A percentile compares a stretch with the other conserved stretches of the same genome.
Evolutionary conservation across 2,888 invertebrate species (phyloP).

Genomic region (Clunio marinus): DNA sequence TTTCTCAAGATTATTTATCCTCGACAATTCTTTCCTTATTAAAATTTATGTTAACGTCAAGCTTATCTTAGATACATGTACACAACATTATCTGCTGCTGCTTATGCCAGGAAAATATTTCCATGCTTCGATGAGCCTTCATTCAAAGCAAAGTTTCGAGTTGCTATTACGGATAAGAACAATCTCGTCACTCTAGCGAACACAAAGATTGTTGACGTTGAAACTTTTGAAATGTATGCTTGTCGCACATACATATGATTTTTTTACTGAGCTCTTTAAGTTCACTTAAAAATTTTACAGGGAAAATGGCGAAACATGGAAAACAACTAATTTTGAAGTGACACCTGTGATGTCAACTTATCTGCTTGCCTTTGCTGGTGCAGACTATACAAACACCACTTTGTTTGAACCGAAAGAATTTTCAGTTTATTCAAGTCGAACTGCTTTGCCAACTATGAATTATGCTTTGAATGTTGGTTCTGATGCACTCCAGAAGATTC

Average conservation of each 20-base stretch:
- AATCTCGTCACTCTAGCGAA: slow-evolving; percentile 45
- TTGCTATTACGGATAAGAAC: slow-evolving; percentile 54
- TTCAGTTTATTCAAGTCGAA: slow-evolving; percentile 13
- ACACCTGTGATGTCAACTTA: slow-evolving; percentile 66
- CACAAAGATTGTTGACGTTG: slow-evolving; percentile 41
- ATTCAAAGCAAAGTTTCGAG: slow-evolving; percentile 58
- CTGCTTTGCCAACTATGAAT: not conserved
- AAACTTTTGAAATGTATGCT: not conserved
- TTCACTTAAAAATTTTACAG: not conserved
- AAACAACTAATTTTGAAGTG: slow-evolving; percentile 48
- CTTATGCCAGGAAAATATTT: slow-evolving; percentile 59
- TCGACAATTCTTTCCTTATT: not conserved
- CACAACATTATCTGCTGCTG: slow-evolving; percentile 60
- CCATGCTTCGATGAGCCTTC: slow-evolving; percentile 68
- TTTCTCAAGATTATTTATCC: not conserved
- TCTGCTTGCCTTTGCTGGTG: slow-evolving; percentile 65
- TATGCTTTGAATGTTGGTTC: slow-evolving; percentile 28
- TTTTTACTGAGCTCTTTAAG: not conserved
- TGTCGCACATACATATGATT: not conserved
- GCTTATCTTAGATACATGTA: slow-evolving; percentile 55
- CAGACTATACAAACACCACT: slow-evolving; percentile 44
- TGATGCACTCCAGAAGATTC: slow-evolving; percentile 9
- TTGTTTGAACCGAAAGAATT: not conserved
- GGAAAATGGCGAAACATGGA: not conserved
- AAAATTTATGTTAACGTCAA: too few relatives aligned